Percentiles rank a stretch among this genome's conserved stretches.
These are phyloP conservation scores for Philonicus albiceps DNA, from an alignment of 2,888 invertebrate species.

Conservation along the genomic window DNA sequence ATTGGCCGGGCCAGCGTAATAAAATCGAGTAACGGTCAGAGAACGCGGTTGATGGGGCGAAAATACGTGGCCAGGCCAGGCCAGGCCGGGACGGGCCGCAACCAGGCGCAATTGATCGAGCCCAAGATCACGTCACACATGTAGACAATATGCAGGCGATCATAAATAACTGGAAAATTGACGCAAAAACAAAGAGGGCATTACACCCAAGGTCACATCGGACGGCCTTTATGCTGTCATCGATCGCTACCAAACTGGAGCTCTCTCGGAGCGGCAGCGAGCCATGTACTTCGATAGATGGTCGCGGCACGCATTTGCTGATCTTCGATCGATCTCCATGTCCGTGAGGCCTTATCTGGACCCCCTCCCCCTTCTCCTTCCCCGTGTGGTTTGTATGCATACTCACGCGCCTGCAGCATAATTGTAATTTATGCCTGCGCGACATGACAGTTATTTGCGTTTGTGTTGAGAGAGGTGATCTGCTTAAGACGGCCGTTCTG, in stretches of 20 bases:
- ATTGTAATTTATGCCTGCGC: slow-evolving; percentile 43
- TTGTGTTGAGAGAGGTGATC: slow-evolving; percentile 42
- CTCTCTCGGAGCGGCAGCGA: not conserved
- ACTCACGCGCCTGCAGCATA: slow-evolving; percentile 42
- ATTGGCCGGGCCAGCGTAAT: not conserved
- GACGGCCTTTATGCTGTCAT: slow-evolving; percentile 46
- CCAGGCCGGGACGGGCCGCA: not conserved
- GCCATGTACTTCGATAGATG: not conserved
- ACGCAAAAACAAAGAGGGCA: slow-evolving; percentile 43
- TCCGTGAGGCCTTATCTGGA: not conserved
- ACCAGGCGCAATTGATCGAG: not conserved
- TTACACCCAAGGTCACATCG: slow-evolving; percentile 46
- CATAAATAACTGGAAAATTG: slow-evolving; percentile 32
- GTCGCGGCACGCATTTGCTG: not conserved
- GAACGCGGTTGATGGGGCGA: not conserved
- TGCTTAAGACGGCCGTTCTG: not conserved
- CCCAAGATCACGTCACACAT: slow-evolving; percentile 13
- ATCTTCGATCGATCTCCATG: slow-evolving; percentile 5
- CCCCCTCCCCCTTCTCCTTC: no score
- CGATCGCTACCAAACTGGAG: slow-evolving; percentile 18
- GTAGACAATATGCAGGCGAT: slow-evolving; percentile 11
- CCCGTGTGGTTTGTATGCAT: slow-evolving; percentile 38
- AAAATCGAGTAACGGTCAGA: slow-evolving; percentile 15
- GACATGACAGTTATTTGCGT: slow-evolving; percentile 45
- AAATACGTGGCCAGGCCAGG: not conserved